Evolutionary conservation across 2,113 vertebrate genomes (phyloP).

Genomic region (Apaloderma vittatum): DNA sequence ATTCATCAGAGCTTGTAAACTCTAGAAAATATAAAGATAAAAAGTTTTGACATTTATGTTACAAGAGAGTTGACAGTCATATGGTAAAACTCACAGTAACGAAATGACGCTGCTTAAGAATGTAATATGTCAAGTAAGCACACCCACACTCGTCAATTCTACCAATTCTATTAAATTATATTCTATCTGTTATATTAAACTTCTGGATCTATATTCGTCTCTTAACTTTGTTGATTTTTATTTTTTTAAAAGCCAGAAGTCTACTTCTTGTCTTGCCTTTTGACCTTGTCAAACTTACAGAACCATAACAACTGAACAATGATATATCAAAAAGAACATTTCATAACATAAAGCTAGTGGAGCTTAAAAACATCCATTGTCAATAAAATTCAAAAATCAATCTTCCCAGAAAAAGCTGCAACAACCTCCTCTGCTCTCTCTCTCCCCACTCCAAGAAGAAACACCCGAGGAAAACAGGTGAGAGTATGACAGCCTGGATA

Average conservation of each 20-base stretch:
- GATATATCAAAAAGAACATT: background rate
- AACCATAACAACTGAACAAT: background rate
- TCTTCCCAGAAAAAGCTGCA: background rate
- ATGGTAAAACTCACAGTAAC: background rate
- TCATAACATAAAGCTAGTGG: background rate
- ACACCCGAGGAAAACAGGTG: background rate
- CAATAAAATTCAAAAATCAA: background rate
- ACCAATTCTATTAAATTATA: background rate
- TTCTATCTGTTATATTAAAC: background rate
- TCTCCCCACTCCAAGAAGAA: background rate
- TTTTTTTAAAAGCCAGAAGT: background rate
- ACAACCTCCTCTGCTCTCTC: background rate
- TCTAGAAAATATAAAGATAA: slow-evolving; percentile 79
- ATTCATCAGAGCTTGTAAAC: slow-evolving; percentile 97
- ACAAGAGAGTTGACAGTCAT: background rate
- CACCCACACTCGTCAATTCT: background rate
- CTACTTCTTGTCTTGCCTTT: background rate
- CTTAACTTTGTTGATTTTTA: background rate
- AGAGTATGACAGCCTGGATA: background rate
- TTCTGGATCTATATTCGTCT: background rate
- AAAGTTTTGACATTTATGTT: background rate
- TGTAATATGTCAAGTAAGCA: background rate
- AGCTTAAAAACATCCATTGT: background rate
- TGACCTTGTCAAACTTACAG: background rate
- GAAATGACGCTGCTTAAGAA: background rate